Conservation (phyloP, 2,888 invertebrate genomes). For the Tubulanus polymorphus region DNA sequence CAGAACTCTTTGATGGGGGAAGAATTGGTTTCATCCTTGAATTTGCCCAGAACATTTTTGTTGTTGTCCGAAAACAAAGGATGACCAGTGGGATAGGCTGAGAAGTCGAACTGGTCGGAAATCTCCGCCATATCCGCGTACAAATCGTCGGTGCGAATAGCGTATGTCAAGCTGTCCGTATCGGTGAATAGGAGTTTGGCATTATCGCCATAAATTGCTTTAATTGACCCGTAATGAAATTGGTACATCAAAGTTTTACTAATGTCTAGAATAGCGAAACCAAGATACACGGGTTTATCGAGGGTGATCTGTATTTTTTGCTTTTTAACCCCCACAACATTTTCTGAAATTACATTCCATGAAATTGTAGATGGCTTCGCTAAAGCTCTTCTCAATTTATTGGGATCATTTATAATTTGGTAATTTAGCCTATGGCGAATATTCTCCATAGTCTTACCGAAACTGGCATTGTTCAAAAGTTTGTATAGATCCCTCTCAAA, state of each 20-base stretch:
- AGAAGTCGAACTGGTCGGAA: neutral
- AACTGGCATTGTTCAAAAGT: neutral
- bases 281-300: neutral
- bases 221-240: neutral
- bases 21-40: neutral
- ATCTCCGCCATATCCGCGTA: neutral
- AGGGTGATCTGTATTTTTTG: neutral
- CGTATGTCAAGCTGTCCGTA: neutral
- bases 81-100: neutral
- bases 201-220: neutral
- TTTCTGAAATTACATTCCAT: neutral
- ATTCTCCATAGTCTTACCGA: slow-evolving; percentile 1
- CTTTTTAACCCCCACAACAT: neutral
- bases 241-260: neutral
- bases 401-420: neutral
- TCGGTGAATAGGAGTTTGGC: neutral
- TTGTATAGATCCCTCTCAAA: neutral
- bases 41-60: neutral
- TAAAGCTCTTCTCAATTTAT: neutral
- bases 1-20: neutral
- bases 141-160: neutral
- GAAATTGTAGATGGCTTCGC: neutral
- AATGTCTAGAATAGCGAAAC: neutral
- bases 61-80: neutral
- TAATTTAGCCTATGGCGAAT: neutral